These are phyloP conservation scores for Megalops cyprinoides DNA, from an alignment of 2,797 vertebrate species.

Conservation along the genomic window DNA sequence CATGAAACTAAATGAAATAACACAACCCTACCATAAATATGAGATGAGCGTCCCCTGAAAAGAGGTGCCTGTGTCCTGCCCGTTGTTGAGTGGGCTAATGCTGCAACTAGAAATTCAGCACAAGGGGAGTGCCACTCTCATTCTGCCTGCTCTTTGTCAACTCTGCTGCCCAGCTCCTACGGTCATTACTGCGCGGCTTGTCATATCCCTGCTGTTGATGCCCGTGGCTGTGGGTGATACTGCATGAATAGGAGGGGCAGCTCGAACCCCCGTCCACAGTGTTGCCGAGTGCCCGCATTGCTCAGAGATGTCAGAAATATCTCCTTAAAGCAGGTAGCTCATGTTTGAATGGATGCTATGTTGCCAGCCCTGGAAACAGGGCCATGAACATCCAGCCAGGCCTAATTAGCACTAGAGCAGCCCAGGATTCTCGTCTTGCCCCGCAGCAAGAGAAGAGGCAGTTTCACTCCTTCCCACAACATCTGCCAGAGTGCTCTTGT, in stretches of 20 bases:
- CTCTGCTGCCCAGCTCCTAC: background rate
- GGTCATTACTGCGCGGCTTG: background rate
- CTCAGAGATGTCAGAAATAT: too few species aligned
- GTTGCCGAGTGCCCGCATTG: background rate
- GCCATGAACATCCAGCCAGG: background rate
- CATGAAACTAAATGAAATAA: background rate
- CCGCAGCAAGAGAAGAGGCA: background rate
- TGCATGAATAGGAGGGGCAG: background rate
- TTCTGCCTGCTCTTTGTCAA: background rate
- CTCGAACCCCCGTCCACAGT: background rate
- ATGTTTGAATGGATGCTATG: background rate
- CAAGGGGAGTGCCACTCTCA: background rate
- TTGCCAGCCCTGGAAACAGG: background rate
- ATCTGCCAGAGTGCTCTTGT: constrained; percentile 72
- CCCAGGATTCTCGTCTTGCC: background rate
- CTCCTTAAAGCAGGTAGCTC: background rate
- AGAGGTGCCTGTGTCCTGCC: background rate
- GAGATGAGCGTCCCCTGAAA: background rate
- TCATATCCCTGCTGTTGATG: background rate
- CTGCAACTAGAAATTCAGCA: background rate
- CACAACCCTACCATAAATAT: background rate
- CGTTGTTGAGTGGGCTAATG: background rate
- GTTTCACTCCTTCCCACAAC: constrained; percentile 53
- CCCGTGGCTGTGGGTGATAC: background rate
- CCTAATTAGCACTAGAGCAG: background rate